These are phyloP conservation scores for Lampris megalopsis DNA, from an alignment of 2,113 vertebrate genomes.

Conservation along the genomic window DNA sequence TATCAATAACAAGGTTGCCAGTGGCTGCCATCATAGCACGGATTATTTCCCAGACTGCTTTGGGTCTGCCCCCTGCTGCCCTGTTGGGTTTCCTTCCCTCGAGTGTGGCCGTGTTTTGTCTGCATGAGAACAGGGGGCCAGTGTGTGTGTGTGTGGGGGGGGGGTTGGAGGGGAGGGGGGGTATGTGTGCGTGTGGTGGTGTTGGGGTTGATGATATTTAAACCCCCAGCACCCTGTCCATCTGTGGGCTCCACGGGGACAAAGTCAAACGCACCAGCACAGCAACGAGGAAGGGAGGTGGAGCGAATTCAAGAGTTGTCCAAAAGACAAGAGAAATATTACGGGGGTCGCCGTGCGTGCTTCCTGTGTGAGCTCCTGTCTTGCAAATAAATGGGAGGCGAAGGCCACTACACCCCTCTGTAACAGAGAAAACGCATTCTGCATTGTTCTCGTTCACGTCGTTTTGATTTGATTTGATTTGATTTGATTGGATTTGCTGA, in stretches of 20 bases:
- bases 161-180: slow-evolving; percentile 5
- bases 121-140: slow-evolving; percentile 43
- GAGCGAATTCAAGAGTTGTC: slow-evolving; percentile 63
- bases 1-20: slow-evolving; percentile 12
- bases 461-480: too few species aligned
- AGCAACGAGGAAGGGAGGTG: slow-evolving; percentile 73
- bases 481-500: too few species aligned
- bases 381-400: too few species aligned
- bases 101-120: slow-evolving; percentile 62
- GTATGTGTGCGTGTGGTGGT: slow-evolving; percentile 1
- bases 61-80: slow-evolving; percentile 18
- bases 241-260: slow-evolving; percentile 65
- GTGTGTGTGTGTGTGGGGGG: slow-evolving; percentile 19
- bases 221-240: slow-evolving; percentile 49
- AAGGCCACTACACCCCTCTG: too few species aligned
- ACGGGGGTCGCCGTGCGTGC: slow-evolving; percentile 49
- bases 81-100: slow-evolving; percentile 38
- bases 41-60: slow-evolving; percentile 35
- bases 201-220: not conserved
- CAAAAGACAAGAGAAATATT: slow-evolving; percentile 69
- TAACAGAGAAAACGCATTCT: too few species aligned
- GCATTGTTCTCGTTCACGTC: too few species aligned
- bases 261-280: slow-evolving; percentile 67
- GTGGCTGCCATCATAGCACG: slow-evolving; percentile 9
- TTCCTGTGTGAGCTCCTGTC: too few species aligned